Percentiles rank a stretch among this genome's conserved stretches.
phyloP scores from a whole-genome alignment of 92 coral and sea anemone genomes.

The Diadumene lineata region DNA sequence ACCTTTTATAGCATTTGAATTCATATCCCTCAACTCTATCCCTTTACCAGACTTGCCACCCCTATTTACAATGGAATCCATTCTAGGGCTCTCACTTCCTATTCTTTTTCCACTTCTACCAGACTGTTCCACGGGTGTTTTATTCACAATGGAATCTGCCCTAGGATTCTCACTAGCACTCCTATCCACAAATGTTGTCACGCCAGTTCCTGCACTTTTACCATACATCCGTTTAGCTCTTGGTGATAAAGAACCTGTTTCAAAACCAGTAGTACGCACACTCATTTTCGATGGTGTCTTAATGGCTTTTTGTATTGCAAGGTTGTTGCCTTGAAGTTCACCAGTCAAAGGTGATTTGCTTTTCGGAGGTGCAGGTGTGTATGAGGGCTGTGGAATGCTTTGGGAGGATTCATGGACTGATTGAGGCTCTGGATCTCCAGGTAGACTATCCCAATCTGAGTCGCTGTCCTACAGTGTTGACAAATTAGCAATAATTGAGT shows the following conservation, averaged over 20 bases:
- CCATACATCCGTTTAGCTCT: constrained; percentile 79
- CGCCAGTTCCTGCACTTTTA: constrained; percentile 57
- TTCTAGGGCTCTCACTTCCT: not conserved
- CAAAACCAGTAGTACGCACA: not conserved
- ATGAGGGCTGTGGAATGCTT: constrained; percentile 42
- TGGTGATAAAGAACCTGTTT: constrained; percentile 37
- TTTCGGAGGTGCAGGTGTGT: constrained; percentile 47
- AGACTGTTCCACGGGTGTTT: no score
- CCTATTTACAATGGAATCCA: not conserved
- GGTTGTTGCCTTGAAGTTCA: constrained; percentile 6
- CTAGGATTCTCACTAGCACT: constrained; percentile 46
- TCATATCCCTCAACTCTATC: constrained; percentile 61
- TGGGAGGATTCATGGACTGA: constrained; percentile 81
- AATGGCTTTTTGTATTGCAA: constrained; percentile 19
- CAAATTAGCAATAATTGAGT: not conserved
- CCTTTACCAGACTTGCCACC: not conserved
- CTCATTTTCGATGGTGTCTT: constrained; percentile 33
- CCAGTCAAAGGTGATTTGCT: constrained; percentile 27
- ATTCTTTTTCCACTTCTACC: constrained; percentile 34
- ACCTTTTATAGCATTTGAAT: constrained; percentile 29
- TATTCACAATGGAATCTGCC: constrained; percentile 25
- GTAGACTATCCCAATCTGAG: constrained; percentile 98
- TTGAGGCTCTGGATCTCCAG: constrained; percentile 75
- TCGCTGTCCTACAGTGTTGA: constrained; percentile 62
- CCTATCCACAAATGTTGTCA: constrained; percentile 69